Percentiles rank a stretch among this genome's conserved stretches.
Conservation (phyloP, 1,140 invertebrate species). For the Drosophila nigromelanica region DNA sequence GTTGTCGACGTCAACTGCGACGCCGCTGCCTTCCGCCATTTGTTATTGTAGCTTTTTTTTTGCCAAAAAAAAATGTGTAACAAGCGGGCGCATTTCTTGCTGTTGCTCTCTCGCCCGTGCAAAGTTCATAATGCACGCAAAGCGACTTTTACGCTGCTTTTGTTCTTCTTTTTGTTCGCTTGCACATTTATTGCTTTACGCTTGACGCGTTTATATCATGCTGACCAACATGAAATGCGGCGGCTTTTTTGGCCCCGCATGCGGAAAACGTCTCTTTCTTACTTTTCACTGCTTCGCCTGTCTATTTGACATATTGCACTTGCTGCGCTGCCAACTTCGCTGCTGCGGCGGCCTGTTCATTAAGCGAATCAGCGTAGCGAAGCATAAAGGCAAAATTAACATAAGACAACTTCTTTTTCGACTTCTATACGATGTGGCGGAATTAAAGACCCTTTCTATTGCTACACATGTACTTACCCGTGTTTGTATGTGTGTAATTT, state of each 20-base stretch:
- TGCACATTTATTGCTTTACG: conserved; percentile 81
- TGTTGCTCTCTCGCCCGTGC: conserved; percentile 70
- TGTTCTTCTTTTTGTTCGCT: conserved; percentile 33
- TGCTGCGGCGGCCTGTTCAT: conserved; percentile 57
- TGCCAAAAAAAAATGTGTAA: conserved; percentile 45
- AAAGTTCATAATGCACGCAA: conserved; percentile 78
- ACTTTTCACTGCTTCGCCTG: conserved; percentile 40
- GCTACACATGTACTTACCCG: conserved; percentile 10
- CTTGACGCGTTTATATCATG: conserved; percentile 71
- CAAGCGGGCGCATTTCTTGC: conserved; percentile 39
- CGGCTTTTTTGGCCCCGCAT: conserved; percentile 43
- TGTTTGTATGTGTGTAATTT: conserved; percentile 48
- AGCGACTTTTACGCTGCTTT: conserved; percentile 33
- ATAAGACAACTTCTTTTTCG: conserved; percentile 77
- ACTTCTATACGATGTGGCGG: conserved; percentile 67
- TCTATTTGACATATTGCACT: conserved; percentile 79
- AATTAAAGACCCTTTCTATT: conserved; percentile 75
- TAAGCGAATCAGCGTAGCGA: conserved; percentile 80
- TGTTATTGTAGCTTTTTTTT: conserved; percentile 36
- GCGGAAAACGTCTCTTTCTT: conserved; percentile 40
- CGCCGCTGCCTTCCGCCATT: conserved; percentile 40
- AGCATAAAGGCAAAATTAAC: conserved; percentile 79
- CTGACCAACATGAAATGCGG: conserved; percentile 57
- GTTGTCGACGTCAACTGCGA: conserved; percentile 15
- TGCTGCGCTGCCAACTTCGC: conserved; percentile 28